phyloP scores from a whole-genome alignment of 2,797 vertebrate species.

The Sebastolobus alascanus region DNA sequence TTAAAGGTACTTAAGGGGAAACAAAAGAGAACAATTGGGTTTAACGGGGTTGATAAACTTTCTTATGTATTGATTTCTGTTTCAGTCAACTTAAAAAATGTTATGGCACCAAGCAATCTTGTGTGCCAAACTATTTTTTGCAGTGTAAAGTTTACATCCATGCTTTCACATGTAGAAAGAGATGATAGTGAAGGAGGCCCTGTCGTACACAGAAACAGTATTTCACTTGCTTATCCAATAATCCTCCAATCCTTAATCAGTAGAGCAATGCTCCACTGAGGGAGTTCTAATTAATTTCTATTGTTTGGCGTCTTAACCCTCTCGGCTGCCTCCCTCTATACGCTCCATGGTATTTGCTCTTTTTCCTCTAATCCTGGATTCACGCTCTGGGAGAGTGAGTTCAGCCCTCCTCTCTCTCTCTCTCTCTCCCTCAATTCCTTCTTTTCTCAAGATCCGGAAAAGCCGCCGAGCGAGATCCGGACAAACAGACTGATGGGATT shows the following conservation, averaged over 20 bases:
- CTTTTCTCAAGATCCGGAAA: constrained; percentile 70
- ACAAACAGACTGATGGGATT: constrained; percentile 80
- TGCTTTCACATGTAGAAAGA: constrained; percentile 3
- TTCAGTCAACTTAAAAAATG: not conserved
- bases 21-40: not conserved
- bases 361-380: constrained; percentile 75
- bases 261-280: constrained; percentile 59
- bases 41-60: not conserved
- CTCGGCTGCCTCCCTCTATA: constrained; percentile 57
- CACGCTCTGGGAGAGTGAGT: constrained; percentile 74
- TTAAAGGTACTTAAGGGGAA: not conserved
- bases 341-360: constrained; percentile 67
- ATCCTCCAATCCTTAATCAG: constrained; percentile 70
- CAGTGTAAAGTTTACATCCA: constrained; percentile 27
- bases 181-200: constrained; percentile 12
- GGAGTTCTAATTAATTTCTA: constrained; percentile 76
- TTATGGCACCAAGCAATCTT: not conserved
- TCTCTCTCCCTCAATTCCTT: constrained; percentile 44
- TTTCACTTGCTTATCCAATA: constrained; percentile 66
- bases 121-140: not conserved
- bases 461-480: constrained; percentile 66
- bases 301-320: constrained; percentile 74
- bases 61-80: not conserved
- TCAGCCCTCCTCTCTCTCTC: constrained; percentile 45
- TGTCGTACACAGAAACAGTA: constrained; percentile 41